A percentile compares a stretch with the other conserved stretches of the same genome.
phyloP scores from a whole-genome alignment of 1,140 invertebrate species.

The Drosophila paulistorum region DNA sequence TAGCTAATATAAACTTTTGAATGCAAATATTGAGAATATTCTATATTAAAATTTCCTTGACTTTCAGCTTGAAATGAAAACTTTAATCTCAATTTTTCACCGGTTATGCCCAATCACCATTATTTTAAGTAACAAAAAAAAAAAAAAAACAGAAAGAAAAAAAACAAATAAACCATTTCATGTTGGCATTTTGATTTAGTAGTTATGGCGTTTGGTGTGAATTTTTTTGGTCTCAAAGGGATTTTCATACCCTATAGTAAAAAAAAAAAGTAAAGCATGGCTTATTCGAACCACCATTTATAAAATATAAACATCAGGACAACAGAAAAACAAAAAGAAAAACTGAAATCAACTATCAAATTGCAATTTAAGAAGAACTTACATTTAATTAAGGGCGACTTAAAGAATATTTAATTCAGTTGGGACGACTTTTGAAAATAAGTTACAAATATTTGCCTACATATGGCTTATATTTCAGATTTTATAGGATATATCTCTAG shows the following conservation, averaged over 20 bases:
- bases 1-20: neutral
- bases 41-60: neutral
- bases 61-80: neutral
- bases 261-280: too few species aligned
- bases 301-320: too few species aligned
- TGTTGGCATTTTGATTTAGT: conserved; percentile 50
- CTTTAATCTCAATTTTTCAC: neutral
- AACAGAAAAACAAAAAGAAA: too few species aligned
- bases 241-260: conserved; percentile 38
- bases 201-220: conserved; percentile 19
- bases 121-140: neutral
- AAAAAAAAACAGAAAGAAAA: neutral
- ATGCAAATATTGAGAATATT: too few species aligned
- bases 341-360: too few species aligned
- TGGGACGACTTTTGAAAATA: too few species aligned
- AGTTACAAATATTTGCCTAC: too few species aligned
- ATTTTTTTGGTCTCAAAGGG: conserved; percentile 14
- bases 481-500: neutral
- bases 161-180: neutral
- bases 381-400: too few species aligned
- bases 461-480: too few species aligned
- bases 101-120: conserved; percentile 7
- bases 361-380: too few species aligned
- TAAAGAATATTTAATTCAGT: too few species aligned
- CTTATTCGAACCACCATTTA: too few species aligned